A percentile compares a stretch with the other conserved stretches of the same genome.
Evolutionary conservation across 2,888 invertebrate species (phyloP).

Genomic region (Sabellastarte sp.): DNA sequence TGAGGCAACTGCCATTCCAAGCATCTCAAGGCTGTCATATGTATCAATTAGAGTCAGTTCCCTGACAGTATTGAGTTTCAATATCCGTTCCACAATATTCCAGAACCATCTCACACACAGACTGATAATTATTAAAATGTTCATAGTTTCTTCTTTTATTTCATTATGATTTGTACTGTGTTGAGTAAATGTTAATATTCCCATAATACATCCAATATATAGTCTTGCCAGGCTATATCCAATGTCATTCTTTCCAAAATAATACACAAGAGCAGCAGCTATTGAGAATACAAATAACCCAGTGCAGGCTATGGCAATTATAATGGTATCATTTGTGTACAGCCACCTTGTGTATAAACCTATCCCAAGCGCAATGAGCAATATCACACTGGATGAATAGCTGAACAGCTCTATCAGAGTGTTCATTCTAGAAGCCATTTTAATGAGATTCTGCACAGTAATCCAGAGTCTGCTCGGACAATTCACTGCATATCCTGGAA

Average conservation of each 20-base stretch:
- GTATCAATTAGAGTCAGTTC: slow-evolving; percentile 34
- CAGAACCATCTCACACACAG: slow-evolving; percentile 39
- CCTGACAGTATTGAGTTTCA: slow-evolving; percentile 32
- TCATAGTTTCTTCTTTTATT: slow-evolving; percentile 45
- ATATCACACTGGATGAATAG: slow-evolving; percentile 42
- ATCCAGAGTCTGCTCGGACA: no score
- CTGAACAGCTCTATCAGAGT: no score
- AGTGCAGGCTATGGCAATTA: slow-evolving; percentile 43
- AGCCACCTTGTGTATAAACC: slow-evolving; percentile 53
- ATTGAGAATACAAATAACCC: slow-evolving; percentile 48
- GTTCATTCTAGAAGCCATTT: no score
- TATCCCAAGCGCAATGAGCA: slow-evolving; percentile 46
- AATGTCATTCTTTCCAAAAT: slow-evolving; percentile 41
- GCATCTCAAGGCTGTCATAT: slow-evolving; percentile 43
- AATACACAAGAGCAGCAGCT: slow-evolving; percentile 47
- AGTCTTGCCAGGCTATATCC: slow-evolving; percentile 45
- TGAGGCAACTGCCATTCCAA: slow-evolving; percentile 47
- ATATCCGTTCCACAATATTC: slow-evolving; percentile 38
- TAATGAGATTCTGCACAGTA: no score
- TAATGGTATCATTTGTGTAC: slow-evolving; percentile 34
- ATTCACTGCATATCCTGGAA: no score
- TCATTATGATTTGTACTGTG: slow-evolving; percentile 38
- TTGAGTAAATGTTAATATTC: slow-evolving; percentile 44
- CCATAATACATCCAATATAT: slow-evolving; percentile 53
- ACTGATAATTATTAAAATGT: slow-evolving; percentile 49